Conservation (phyloP, 2,888 invertebrate genomes). For the Cremastobaeus sp. region DNA sequence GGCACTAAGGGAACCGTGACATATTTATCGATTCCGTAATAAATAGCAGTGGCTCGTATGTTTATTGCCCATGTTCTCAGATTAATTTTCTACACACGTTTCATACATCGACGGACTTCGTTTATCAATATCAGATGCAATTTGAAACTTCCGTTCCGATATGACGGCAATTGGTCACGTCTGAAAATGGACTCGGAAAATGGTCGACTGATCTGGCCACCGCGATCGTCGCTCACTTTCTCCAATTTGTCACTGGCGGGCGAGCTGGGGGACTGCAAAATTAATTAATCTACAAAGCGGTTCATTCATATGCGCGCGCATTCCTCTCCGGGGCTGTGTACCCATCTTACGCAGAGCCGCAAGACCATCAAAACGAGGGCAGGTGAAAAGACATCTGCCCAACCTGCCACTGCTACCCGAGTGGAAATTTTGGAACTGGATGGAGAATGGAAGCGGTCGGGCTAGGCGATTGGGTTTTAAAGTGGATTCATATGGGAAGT, state of each 20-base stretch:
- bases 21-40: too few relatives aligned
- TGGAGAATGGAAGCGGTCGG: too few relatives aligned
- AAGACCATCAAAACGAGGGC: conserved; percentile 65
- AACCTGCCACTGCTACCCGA: conserved; percentile 6
- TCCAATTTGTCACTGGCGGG: conserved; percentile 70
- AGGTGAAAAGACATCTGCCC: conserved; percentile 63
- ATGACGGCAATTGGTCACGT: not conserved
- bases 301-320: conserved; percentile 54
- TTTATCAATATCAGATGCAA: conserved; percentile 39
- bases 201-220: conserved; percentile 61
- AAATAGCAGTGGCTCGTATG: too few relatives aligned
- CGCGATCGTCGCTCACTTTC: conserved; percentile 66
- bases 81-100: too few relatives aligned
- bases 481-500: too few relatives aligned
- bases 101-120: too few relatives aligned
- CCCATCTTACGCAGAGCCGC: conserved; percentile 60
- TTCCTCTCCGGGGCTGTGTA: conserved; percentile 24
- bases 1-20: too few relatives aligned
- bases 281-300: conserved; percentile 68
- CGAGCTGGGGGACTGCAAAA: conserved; percentile 66
- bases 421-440: too few relatives aligned
- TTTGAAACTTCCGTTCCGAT: conserved; percentile 35
- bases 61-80: too few relatives aligned
- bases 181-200: conserved; percentile 35
- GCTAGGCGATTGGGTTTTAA: too few relatives aligned